phyloP scores from a whole-genome alignment of 1,140 invertebrate species.

The Drosophila nebulosa region DNA sequence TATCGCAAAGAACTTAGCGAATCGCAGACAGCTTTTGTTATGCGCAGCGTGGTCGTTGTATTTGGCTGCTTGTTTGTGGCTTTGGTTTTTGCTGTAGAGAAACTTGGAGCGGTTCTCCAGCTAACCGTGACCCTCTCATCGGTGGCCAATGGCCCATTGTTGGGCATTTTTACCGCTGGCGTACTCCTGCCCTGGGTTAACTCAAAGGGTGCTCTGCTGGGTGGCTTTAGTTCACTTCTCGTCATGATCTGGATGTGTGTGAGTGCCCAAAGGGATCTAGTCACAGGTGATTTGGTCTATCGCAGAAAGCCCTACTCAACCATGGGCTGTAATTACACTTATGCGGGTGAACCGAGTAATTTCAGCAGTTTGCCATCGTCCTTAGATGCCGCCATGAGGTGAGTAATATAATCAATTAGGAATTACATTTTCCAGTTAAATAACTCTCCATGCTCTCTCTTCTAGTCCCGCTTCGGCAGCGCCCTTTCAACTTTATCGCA shows the following conservation, averaged over 20 bases:
- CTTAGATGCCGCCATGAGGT: slow-evolving; percentile 42
- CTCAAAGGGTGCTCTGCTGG: slow-evolving; percentile 87
- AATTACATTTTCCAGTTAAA: no score
- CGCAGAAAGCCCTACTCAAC: slow-evolving; percentile 85
- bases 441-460: not conserved
- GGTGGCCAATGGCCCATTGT: slow-evolving; percentile 87
- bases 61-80: slow-evolving; percentile 86
- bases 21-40: slow-evolving; percentile 84
- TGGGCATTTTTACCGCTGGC: slow-evolving; percentile 91
- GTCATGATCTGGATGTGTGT: slow-evolving; percentile 92
- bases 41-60: slow-evolving; percentile 86
- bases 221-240: slow-evolving; percentile 87
- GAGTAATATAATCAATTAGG: not conserved
- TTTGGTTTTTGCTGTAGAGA: slow-evolving; percentile 85
- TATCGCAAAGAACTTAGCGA: slow-evolving; percentile 84
- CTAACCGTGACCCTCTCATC: slow-evolving; percentile 85
- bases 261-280: slow-evolving; percentile 88
- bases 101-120: slow-evolving; percentile 84
- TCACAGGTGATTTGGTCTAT: slow-evolving; percentile 83
- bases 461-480: slow-evolving; percentile 16
- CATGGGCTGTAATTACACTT: slow-evolving; percentile 87
- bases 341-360: slow-evolving; percentile 52
- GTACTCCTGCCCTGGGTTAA: slow-evolving; percentile 91
- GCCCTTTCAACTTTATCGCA: slow-evolving; percentile 75
- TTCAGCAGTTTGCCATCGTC: slow-evolving; percentile 34